phyloP scores from a whole-genome alignment of 2,113 vertebrate species.

The Apeltes quadracus region DNA sequence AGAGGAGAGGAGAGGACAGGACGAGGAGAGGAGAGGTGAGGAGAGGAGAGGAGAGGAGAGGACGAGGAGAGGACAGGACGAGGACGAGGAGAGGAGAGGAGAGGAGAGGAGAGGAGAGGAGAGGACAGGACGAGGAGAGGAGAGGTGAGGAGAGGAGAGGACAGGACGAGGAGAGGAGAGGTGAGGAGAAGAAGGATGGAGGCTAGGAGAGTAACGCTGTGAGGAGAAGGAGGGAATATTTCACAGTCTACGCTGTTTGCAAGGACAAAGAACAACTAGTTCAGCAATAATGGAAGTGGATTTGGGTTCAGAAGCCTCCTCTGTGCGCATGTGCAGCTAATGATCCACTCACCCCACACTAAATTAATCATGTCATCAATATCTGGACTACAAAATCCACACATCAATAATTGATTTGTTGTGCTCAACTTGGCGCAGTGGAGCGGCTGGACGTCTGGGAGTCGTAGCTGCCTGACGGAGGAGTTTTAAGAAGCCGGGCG shows the following conservation, averaged over 20 bases:
- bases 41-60: too few relatives aligned
- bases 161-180: background rate
- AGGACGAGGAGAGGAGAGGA: background rate
- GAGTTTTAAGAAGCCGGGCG: constrained; percentile 53
- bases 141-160: too few relatives aligned
- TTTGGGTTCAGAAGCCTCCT: constrained; percentile 6
- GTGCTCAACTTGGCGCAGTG: constrained; percentile 45
- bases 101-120: too few relatives aligned
- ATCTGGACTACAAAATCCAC: constrained; percentile 61
- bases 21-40: too few relatives aligned
- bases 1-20: too few relatives aligned
- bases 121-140: too few relatives aligned
- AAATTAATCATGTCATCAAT: constrained; percentile 66
- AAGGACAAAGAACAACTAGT: background rate
- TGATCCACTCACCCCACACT: constrained; percentile 28
- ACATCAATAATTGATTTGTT: constrained; percentile 73
- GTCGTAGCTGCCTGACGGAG: constrained; percentile 42
- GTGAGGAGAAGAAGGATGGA: background rate
- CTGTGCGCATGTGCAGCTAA: constrained; percentile 21
- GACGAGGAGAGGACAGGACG: too few relatives aligned
- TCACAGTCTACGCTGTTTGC: background rate
- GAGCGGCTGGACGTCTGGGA: constrained; percentile 51
- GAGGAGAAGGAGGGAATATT: background rate
- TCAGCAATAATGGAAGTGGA: constrained; percentile 9
- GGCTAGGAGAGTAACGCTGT: background rate